Base-by-base conservation (phyloP, 2,113 vertebrate species). In the Ciconia stormi region DNA sequence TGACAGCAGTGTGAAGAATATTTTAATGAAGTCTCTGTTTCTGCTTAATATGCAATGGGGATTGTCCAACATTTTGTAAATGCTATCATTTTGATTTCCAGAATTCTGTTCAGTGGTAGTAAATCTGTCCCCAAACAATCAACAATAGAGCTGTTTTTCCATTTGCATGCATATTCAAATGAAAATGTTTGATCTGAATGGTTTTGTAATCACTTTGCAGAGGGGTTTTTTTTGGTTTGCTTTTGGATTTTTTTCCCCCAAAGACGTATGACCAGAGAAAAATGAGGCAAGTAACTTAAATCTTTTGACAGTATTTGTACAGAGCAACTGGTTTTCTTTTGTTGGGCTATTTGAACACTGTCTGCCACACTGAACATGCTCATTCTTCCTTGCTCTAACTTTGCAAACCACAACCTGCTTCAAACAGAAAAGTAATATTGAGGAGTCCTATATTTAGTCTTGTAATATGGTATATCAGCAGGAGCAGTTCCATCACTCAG, bases 191-290 rank as follows among this genome's bases (percentile, higher is more conserved):
- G 5, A 38, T 72, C 18, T 87, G 15, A 16, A 47, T 26, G 4
- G 5, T 10, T 59, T 62, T 82, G 19, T 32, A 67, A 67, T 50
- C 9, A n/a, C 10, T 59, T 80, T 81, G 18, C 16, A 72, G 32
- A 44, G 3, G 4, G 3, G 3, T 5, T 22, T 58, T 18, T 5
- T 11, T 52, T 46, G 1, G 1, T 21, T 65, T 16, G 3, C 3
- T 73, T 87, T 82, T 7, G 13, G 0, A 0, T 62, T 25, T 50
- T 59, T 58, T 55, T 52, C 2, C 8, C 6, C 16, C 4, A 38
- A 67, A 34, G 5, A 44, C 52, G 1, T 42, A 67, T 42, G 27
- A 25, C 16, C 12, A 42, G 21, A 76, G 16, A 58, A 89, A 90
- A 92, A 83, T 30, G 20, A 89, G 30, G 5, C 17, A 89, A 86